These are phyloP conservation scores for Drosophila yooni DNA, from an alignment of 2,888 invertebrate genomes.

Conservation along the genomic window DNA sequence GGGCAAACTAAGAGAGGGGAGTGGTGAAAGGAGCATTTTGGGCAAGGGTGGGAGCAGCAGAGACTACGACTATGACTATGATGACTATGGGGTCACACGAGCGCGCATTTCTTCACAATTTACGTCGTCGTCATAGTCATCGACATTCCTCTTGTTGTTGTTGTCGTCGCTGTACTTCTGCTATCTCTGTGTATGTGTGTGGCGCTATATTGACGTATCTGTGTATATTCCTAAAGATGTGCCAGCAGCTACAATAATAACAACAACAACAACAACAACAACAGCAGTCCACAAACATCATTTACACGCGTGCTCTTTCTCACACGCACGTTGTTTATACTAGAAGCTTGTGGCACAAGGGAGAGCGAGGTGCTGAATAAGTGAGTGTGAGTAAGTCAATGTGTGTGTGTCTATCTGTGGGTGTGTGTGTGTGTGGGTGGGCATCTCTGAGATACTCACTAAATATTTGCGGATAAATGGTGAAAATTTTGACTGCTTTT, in stretches of 20 bases:
- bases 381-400: slow-evolving; percentile 14
- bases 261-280: slow-evolving; percentile 19
- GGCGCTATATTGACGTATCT: slow-evolving; percentile 74
- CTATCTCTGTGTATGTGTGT: slow-evolving; percentile 48
- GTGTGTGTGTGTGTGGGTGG: slow-evolving; percentile 45
- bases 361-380: slow-evolving; percentile 20
- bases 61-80: slow-evolving; percentile 27
- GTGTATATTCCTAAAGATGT: slow-evolving; percentile 68
- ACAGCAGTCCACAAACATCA: slow-evolving; percentile 60
- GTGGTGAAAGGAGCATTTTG: slow-evolving; percentile 5
- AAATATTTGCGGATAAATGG: slow-evolving; percentile 84
- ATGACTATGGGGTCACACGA: slow-evolving; percentile 74
- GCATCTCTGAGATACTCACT: slow-evolving; percentile 79
- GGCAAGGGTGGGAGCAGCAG: slow-evolving; percentile 40
- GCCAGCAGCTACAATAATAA: slow-evolving; percentile 55
- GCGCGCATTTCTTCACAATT: slow-evolving; percentile 80
- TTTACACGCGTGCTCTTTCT: slow-evolving; percentile 80
- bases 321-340: slow-evolving; percentile 63
- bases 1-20: slow-evolving; percentile 8
- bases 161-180: slow-evolving; percentile 42
- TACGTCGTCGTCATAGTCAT: slow-evolving; percentile 63
- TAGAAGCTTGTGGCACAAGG: slow-evolving; percentile 24
- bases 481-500: slow-evolving; percentile 81
- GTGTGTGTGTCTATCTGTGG: slow-evolving; percentile 1
- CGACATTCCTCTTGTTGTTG: slow-evolving; percentile 37